Evolutionary conservation across 1,140 invertebrate species (phyloP), one percentile per base, ranked within the genome.

Genomic region (Hyposmocoma kahamanoa): DNA sequence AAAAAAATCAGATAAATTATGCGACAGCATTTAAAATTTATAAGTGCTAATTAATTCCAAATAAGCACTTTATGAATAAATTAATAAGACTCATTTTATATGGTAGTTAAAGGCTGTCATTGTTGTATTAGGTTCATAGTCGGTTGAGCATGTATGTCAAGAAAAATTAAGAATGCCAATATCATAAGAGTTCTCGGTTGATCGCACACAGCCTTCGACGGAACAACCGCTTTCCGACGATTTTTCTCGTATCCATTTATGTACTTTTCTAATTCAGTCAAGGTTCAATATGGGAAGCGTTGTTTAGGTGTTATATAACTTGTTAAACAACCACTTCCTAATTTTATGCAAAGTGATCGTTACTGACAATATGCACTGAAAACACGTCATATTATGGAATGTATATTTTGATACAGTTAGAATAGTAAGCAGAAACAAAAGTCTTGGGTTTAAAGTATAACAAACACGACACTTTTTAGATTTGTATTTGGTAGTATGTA

Each of bases 151-250:
- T 74, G 72, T 84, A 52, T 84, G 81, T 71, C 80, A 77, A 70
- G 72, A 66, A 70, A 75, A 78, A 78, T 80, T 71, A 84, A 81
- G 74, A 82, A 73, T 84, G 80, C 80, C 81, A 82, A 84, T 84
- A 84, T 80, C 78, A 81, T 78, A 73, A 68, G 57, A 43, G 58
- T 71, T 67, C 65, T 22, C 57, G 78, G 58, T 63, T 82, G 70
- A 84, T 84, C 58, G 81, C 78, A 44, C 59, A 41, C 56, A 77
- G 76, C 81, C 81, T 84, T 84, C 81, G 57, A 17, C 34, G 24
- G 57, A 82, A 84, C 79, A 59, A 63, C 67, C 50, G 70, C 76
- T 79, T 84, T 81, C 81, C 81, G 77, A 59, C 59, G 72, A 77
- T 80, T 82, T 81, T 84, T 84, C 76, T 82, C 63, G 59, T 66